Evolutionary conservation across 2,888 invertebrate genomes (phyloP), one percentile per base, ranked within the genome.

Genomic region (Theretra japonica): DNA sequence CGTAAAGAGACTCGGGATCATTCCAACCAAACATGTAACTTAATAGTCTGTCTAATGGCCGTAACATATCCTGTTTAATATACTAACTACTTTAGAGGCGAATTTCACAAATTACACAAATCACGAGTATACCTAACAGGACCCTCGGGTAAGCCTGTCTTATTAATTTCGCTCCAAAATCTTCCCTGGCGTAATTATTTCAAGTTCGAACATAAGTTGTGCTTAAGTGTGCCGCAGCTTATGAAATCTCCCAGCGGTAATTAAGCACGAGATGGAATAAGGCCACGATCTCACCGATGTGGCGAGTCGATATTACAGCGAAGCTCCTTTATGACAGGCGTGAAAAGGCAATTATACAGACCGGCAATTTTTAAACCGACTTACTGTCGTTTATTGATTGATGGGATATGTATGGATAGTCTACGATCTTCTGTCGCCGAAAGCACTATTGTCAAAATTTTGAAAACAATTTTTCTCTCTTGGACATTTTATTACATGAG

Each of bases 111-210:
- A 65, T 50, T 41, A 65, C 33, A 70, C 30, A 70, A 48, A 60
- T 48, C 21, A 17, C 56, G 21, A 33, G 17, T 41, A 65, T 23
- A 33, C 30, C 53, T 70, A 62, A 70, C 60, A 56, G 23, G 70
- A 56, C 23, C 62, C 33, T 5, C 11, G 60, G 70, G 65, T 1
- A 23, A 56, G 50, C 15, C 60, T 69, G 56, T 30, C 70, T 70
- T 62, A 70, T 71, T 71, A 70, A 71, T 71, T 71, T 65, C 56
- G 19, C 65, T 71, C 56, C 41, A 60, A 70, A 53, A 70, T 65
- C 56, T 56, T 56, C 70, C 53, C 23, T 23, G n/a, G 8, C 56
- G 33, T 71, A 70, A 71, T 71, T 41, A 56, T 56, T 25, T 65
- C 62, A 56, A 69, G 70, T n/a, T 28, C 23, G 30, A 50, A 70